Evolutionary conservation across 2,797 vertebrate genomes (phyloP), one percentile per base, ranked within the genome.

Genomic region (Rhynchonycteris naso): DNA sequence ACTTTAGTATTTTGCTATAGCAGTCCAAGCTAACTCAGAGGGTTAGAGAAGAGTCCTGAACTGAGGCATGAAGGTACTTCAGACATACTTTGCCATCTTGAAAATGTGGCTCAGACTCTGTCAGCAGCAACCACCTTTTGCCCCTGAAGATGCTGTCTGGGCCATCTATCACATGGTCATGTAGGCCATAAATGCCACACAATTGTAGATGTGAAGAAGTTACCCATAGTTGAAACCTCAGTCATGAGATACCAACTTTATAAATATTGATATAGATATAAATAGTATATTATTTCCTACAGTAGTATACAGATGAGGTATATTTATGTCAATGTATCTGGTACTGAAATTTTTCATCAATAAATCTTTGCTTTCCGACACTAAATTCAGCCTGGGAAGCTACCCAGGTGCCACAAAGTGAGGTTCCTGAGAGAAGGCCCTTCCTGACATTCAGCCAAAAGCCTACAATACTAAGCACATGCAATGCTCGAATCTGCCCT

Each of bases 391-490:
- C 33, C 65, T 65, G 35, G 28, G 38, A 75, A 76, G 16, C 8
- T 82, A 30, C 21, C 21, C 13, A 19, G 56, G 28, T 66, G 7
- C 47, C 85, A 74, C 76, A 47, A 69, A 86, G 56, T 38, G 35
- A 69, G 75, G 61, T 56, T 86, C 47, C 79, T 2, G 0, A 19
- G 6, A 35, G 19, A 38, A 33, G 21, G 61, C 35, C 54, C 33
- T 22, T 63, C 75, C 71, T 26, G 7, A 83, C 5, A 1, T 56
- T 82, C 2, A 7, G 7, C 52, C 35, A 79, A 78, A 82, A 71
- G 61, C 12, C 30, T 43, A 50, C 18, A 30, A 13, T 35, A 28
- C 0, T 0, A 2, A 72, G 30, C 11, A 16, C 7, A 3, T 7
- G 14, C 1, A 9, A 75, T 19, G 15, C 24, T 58, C 71, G 33